A percentile compares a stretch with the other conserved stretches of the same genome.
These are phyloP conservation scores for Sterrhoptilus dennistouni DNA, from an alignment of 2,113 vertebrate species.

Conservation along the genomic window DNA sequence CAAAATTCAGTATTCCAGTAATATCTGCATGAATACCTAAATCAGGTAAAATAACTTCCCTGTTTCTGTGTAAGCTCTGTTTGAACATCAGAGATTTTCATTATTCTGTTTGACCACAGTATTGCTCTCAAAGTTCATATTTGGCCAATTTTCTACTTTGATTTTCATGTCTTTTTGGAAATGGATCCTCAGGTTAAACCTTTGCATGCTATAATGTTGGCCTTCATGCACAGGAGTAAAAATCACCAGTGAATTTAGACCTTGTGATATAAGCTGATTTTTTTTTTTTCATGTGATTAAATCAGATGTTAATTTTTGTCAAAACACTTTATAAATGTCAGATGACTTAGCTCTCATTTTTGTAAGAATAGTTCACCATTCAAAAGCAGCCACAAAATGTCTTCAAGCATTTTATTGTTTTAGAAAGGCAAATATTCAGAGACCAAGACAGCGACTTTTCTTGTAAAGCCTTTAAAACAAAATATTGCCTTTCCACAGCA, in stretches of 20 bases:
- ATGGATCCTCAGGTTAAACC: background rate
- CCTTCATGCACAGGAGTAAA: background rate
- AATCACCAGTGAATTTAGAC: background rate
- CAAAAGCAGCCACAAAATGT: background rate
- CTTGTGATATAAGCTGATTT: background rate
- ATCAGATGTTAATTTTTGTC: background rate
- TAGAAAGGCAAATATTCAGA: background rate
- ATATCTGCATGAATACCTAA: background rate
- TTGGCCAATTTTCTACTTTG: background rate
- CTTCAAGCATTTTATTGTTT: background rate
- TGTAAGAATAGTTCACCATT: background rate
- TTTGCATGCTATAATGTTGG: background rate
- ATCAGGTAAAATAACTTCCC: slow-evolving; percentile 6
- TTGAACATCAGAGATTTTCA: slow-evolving; percentile 1
- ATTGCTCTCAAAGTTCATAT: background rate
- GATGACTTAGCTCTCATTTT: background rate
- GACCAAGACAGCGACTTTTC: background rate
- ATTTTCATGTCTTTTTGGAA: background rate
- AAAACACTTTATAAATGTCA: background rate
- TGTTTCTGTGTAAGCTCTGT: background rate
- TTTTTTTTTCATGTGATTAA: background rate
- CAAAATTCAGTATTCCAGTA: background rate
- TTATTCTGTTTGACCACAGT: background rate
- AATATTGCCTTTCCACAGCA: background rate
- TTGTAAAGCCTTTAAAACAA: background rate